These are phyloP conservation scores for Cotesia congregata DNA, from an alignment of 2,888 invertebrate genomes.

Conservation along the genomic window DNA sequence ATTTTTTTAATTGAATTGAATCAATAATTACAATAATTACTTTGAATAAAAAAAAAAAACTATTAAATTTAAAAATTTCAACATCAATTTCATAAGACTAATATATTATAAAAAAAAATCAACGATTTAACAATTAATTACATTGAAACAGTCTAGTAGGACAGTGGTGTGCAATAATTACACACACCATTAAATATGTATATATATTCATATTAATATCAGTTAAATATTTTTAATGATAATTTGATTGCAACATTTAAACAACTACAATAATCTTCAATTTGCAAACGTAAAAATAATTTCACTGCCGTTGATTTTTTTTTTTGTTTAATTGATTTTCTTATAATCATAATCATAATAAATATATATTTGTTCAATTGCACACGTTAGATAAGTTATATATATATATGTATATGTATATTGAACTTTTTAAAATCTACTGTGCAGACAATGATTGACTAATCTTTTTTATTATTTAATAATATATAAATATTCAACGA, in stretches of 20 bases:
- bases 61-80: background rate
- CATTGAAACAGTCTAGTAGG: slow-evolving; percentile 10
- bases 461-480: background rate
- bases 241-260: slow-evolving; percentile 13
- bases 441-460: background rate
- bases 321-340: background rate
- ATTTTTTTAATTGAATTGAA: background rate
- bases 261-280: background rate
- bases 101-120: slow-evolving; percentile 17
- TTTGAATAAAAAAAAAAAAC: background rate
- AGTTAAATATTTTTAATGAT: background rate
- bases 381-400: background rate
- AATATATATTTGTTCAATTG: background rate
- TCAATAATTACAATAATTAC: too few relatives aligned
- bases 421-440: background rate
- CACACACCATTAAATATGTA: slow-evolving; percentile 11
- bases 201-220: slow-evolving; percentile 1
- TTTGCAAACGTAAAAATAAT: background rate
- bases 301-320: background rate
- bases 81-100: slow-evolving; percentile 11
- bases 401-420: background rate
- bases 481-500: background rate
- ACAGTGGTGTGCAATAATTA: slow-evolving; percentile 20
- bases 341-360: background rate
- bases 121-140: slow-evolving; percentile 21